Evolutionary conservation across 2,113 vertebrate genomes (phyloP).

Genomic region (Bubalus kerabau): DNA sequence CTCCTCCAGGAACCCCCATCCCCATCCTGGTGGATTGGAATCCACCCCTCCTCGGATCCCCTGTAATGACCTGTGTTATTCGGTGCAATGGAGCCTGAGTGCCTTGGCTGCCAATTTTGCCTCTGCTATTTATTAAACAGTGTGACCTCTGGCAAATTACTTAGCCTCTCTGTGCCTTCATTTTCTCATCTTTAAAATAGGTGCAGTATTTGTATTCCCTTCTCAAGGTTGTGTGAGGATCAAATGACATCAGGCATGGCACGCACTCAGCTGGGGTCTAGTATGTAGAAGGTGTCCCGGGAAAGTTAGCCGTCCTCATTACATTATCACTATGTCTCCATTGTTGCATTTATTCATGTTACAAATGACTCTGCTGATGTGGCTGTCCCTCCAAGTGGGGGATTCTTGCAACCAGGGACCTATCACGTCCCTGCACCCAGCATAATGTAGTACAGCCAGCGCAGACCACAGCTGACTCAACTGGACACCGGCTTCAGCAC

Average conservation of each 20-base stretch:
- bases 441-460: not conserved
- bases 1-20: not conserved
- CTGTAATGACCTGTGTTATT: not conserved
- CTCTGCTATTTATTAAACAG: not conserved
- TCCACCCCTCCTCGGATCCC: not conserved
- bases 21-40: not conserved
- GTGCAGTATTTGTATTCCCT: not conserved
- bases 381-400: not conserved
- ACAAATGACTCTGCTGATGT: not conserved
- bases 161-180: not conserved
- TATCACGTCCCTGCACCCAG: not conserved
- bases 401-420: not conserved
- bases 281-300: too few species aligned
- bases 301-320: not conserved
- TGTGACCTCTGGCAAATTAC: not conserved
- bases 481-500: accelerated
- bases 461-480: not conserved
- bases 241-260: not conserved
- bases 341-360: not conserved
- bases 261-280: not conserved
- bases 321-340: accelerated
- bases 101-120: not conserved
- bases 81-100: not conserved
- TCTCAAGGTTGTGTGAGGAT: not conserved
- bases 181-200: not conserved